phyloP scores from a whole-genome alignment of 2,797 vertebrate species.

The Neomorphus geoffroyi region DNA sequence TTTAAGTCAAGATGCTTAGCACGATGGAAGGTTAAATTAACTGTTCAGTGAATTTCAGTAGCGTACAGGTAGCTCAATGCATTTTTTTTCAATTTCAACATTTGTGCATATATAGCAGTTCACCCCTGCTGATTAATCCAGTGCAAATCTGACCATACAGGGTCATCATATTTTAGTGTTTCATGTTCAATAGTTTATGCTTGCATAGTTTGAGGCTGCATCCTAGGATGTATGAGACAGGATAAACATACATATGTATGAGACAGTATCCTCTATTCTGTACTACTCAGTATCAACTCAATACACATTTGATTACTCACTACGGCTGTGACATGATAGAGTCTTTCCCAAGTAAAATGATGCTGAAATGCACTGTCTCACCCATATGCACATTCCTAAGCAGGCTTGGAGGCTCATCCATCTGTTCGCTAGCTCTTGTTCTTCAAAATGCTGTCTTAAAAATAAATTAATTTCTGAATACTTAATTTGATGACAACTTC shows the following conservation, averaged over 20 bases:
- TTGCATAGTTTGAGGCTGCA: background rate
- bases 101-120: background rate
- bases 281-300: background rate
- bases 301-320: background rate
- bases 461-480: background rate
- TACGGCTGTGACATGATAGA: background rate
- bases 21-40: background rate
- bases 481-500: background rate
- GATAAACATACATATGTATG: background rate
- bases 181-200: background rate
- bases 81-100: background rate
- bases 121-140: background rate
- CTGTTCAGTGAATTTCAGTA: background rate
- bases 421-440: background rate
- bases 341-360: background rate
- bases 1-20: background rate
- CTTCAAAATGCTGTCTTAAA: background rate
- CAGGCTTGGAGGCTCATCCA: background rate
- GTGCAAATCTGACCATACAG: background rate
- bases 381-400: background rate
- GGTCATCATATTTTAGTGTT: background rate
- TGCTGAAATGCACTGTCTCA: background rate
- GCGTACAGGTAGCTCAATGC: background rate
- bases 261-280: background rate
- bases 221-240: background rate